Evolutionary conservation across 92 coral and sea anemone genomes (phyloP).

Genomic region (Palythoa heliodiscus): DNA sequence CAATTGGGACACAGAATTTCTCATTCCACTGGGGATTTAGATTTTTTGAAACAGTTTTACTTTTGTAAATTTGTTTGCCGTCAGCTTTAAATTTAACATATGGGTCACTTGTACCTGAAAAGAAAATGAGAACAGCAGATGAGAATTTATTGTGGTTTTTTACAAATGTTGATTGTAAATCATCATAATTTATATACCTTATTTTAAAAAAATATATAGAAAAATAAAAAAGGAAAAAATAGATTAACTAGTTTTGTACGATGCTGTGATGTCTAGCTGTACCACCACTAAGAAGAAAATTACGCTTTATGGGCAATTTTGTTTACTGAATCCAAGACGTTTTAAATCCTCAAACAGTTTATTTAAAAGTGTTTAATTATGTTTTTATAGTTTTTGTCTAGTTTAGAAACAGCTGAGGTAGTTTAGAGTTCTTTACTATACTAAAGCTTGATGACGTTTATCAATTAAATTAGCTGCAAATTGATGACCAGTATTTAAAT

Average conservation of each 20-base stretch:
- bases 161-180: background rate
- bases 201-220: too few species aligned
- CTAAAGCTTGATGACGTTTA: too few species aligned
- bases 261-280: too few species aligned
- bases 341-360: background rate
- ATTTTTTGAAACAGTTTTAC: constrained; percentile 92
- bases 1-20: constrained; percentile 98
- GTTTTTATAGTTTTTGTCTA: background rate
- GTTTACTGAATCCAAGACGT: too few species aligned
- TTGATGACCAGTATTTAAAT: too few species aligned
- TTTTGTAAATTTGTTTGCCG: constrained; percentile 96
- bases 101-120: constrained; percentile 97
- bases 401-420: too few species aligned
- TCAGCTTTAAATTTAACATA: constrained; percentile 98
- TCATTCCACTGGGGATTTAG: constrained; percentile 99
- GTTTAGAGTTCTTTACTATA: too few species aligned
- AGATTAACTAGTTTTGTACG: too few species aligned
- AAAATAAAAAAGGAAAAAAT: too few species aligned
- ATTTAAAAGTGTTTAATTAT: background rate
- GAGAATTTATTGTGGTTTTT: background rate
- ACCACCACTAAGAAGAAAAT: too few species aligned
- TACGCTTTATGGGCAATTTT: too few species aligned
- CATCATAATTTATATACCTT: background rate
- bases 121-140: background rate
- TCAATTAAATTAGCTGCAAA: too few species aligned